These are phyloP conservation scores for Dicranocentrus wangi DNA, from an alignment of 2,888 invertebrate species.

Conservation along the genomic window DNA sequence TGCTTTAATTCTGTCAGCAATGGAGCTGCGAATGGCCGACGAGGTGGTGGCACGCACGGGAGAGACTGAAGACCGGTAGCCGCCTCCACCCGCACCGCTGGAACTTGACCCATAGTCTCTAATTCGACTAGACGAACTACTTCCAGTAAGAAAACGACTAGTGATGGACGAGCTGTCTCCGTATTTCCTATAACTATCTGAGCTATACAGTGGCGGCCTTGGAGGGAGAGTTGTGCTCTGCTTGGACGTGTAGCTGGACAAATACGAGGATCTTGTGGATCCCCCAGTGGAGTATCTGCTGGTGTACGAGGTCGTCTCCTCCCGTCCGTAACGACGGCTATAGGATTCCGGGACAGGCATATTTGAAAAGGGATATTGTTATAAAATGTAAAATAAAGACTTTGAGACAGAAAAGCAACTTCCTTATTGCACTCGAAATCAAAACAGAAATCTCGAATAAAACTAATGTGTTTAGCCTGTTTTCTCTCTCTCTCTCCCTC, in stretches of 20 bases:
- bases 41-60: slow-evolving; percentile 63
- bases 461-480: too few species aligned
- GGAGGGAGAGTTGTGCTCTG: slow-evolving; percentile 68
- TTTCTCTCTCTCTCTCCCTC: too few species aligned
- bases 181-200: slow-evolving; percentile 65
- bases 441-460: too few species aligned
- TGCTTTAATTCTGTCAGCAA: slow-evolving; percentile 68
- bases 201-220: slow-evolving; percentile 63
- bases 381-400: slow-evolving; percentile 28
- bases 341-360: slow-evolving; percentile 72
- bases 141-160: slow-evolving; percentile 66
- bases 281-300: slow-evolving; percentile 61
- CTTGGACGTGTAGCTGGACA: slow-evolving; percentile 68
- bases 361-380: slow-evolving; percentile 45
- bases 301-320: slow-evolving; percentile 62
- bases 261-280: slow-evolving; percentile 63
- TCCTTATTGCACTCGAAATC: slow-evolving; percentile 34
- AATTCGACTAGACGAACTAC: slow-evolving; percentile 43
- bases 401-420: slow-evolving; percentile 21
- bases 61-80: slow-evolving; percentile 68
- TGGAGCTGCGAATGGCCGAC: slow-evolving; percentile 49
- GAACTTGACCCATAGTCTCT: slow-evolving; percentile 60
- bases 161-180: slow-evolving; percentile 60
- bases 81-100: slow-evolving; percentile 16
- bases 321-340: slow-evolving; percentile 67